Conservation (phyloP, 1,140 invertebrate species). For the Neodiprion lecontei region DNA sequence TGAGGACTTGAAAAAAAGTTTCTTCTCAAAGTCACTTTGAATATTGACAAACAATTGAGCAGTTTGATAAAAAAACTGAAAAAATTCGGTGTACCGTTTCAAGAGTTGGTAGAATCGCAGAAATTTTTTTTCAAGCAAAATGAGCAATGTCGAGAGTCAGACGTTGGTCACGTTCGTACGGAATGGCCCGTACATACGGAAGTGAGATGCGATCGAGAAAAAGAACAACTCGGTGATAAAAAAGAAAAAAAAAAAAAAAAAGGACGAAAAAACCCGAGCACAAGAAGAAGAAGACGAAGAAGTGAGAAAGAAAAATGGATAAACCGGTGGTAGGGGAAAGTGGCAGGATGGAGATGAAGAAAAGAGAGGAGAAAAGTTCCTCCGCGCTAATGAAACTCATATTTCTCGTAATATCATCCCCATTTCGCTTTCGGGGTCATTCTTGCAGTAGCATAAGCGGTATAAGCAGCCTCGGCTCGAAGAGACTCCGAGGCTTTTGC, state of each 20-base stretch:
- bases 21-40: too few relatives aligned
- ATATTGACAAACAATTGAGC: too few relatives aligned
- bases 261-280: not conserved
- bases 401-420: conserved; percentile 18
- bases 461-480: too few relatives aligned
- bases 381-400: conserved; percentile 17
- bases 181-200: too few relatives aligned
- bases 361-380: not conserved
- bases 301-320: not conserved
- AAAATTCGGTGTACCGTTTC: too few relatives aligned
- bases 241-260: not conserved
- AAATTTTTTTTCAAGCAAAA: too few relatives aligned
- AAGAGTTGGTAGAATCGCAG: too few relatives aligned
- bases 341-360: not conserved
- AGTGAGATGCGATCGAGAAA: too few relatives aligned
- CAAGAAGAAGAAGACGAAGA: not conserved
- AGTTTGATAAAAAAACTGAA: too few relatives aligned
- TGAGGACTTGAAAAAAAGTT: too few relatives aligned
- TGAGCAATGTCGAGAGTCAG: too few relatives aligned
- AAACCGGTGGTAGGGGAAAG: not conserved
- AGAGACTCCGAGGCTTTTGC: not conserved
- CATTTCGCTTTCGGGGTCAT: conserved; percentile 6
- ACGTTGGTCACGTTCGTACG: too few relatives aligned
- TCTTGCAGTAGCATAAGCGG: not conserved
- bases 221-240: not conserved